Conservation (phyloP, 2,888 invertebrate genomes). For the Nasonovia ribisnigri region DNA sequence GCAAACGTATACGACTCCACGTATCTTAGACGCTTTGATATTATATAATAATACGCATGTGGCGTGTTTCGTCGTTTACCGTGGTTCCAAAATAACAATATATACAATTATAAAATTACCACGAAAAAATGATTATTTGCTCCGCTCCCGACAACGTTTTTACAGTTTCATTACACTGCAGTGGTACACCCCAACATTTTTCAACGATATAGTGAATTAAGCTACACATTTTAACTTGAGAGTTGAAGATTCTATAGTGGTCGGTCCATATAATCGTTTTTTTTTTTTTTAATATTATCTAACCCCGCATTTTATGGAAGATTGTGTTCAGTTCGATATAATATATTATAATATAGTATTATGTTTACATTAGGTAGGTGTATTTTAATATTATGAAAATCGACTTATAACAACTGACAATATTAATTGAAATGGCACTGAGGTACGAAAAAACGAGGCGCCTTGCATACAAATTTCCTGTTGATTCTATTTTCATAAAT, state of each 20-base stretch:
- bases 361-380: not conserved
- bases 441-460: not conserved
- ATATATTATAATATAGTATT: not conserved
- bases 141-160: not conserved
- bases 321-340: not conserved
- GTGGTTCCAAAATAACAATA: not conserved
- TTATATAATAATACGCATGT: not conserved
- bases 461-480: too few species aligned
- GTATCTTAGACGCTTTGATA: not conserved
- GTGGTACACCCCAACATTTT: not conserved
- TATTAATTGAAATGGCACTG: not conserved
- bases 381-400: not conserved
- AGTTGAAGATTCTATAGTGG: not conserved
- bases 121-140: not conserved
- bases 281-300: not conserved
- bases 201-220: not conserved
- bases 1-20: not conserved
- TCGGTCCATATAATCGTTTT: not conserved
- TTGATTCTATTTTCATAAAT: not conserved
- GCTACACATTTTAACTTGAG: not conserved
- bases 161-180: not conserved
- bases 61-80: not conserved
- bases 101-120: not conserved
- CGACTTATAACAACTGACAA: not conserved
- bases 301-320: not conserved